Percentiles rank a stretch among this genome's conserved stretches.
phyloP scores from a whole-genome alignment of 2,113 vertebrate species.

The Ranitomeya variabilis region DNA sequence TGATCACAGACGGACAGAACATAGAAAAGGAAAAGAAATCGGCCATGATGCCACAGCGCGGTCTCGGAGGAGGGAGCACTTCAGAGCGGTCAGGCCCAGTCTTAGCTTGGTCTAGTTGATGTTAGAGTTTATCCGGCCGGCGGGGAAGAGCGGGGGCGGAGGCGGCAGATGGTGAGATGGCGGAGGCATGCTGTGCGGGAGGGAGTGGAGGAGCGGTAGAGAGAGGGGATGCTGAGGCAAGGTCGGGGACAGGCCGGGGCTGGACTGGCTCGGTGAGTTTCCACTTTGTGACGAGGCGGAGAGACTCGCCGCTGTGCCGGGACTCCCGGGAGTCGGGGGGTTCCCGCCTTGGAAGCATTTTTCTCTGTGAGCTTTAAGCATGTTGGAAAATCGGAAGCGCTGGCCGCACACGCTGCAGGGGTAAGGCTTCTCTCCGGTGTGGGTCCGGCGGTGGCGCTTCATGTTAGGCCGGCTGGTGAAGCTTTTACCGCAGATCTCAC shows the following conservation, averaged over 20 bases:
- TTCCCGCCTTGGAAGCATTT: slow-evolving; percentile 92
- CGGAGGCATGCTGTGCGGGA: slow-evolving; percentile 73
- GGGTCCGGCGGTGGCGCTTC: slow-evolving; percentile 95
- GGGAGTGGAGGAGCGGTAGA: slow-evolving; percentile 75
- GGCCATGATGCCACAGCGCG: slow-evolving; percentile 7
- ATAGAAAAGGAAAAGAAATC: neutral
- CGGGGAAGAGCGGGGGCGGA: slow-evolving; percentile 80
- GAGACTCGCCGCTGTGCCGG: slow-evolving; percentile 61
- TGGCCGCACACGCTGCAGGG: slow-evolving; percentile 94
- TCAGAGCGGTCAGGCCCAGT: slow-evolving; percentile 58
- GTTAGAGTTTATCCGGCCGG: slow-evolving; percentile 79
- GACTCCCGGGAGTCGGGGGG: slow-evolving; percentile 70
- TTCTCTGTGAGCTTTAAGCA: slow-evolving; percentile 97
- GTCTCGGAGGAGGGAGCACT: slow-evolving; percentile 25
- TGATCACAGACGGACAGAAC: neutral
- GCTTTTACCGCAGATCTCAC: slow-evolving; percentile 97
- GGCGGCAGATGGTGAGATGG: slow-evolving; percentile 76
- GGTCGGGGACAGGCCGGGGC: slow-evolving; percentile 64
- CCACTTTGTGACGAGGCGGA: slow-evolving; percentile 61
- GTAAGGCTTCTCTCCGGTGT: slow-evolving; percentile 96
- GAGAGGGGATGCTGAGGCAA: slow-evolving; percentile 66
- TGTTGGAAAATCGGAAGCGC: slow-evolving; percentile 98
- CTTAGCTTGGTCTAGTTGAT: slow-evolving; percentile 70
- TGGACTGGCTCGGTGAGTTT: slow-evolving; percentile 63
- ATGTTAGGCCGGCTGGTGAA: slow-evolving; percentile 99